Conservation (phyloP, 2,888 invertebrate genomes). For the Antheraea assamensis region DNA sequence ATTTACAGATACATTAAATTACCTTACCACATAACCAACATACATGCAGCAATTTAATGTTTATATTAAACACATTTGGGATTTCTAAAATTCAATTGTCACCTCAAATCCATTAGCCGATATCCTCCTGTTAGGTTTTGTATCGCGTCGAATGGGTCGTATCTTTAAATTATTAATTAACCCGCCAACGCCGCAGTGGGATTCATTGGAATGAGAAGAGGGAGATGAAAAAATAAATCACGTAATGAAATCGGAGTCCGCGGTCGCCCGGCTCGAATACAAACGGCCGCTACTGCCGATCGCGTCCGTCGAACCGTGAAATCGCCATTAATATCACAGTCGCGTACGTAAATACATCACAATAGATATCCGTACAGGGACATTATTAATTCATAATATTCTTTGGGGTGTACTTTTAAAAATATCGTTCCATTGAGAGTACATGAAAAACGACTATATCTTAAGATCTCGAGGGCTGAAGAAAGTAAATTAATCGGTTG, state of each 20-base stretch:
- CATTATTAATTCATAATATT: slow-evolving; percentile 15
- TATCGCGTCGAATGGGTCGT: slow-evolving; percentile 31
- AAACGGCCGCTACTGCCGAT: slow-evolving; percentile 57
- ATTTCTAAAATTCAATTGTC: slow-evolving; percentile 43
- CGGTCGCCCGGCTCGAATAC: slow-evolving; percentile 50
- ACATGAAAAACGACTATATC: neutral
- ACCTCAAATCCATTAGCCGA: slow-evolving; percentile 44
- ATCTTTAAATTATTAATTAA: slow-evolving; percentile 78
- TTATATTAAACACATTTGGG: slow-evolving; percentile 23
- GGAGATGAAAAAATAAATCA: slow-evolving; percentile 69
- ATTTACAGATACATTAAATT: neutral
- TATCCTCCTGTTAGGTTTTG: slow-evolving; percentile 34
- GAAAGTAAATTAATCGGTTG: neutral
- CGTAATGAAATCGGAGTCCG: slow-evolving; percentile 72
- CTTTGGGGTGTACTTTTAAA: slow-evolving; percentile 5
- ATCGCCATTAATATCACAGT: slow-evolving; percentile 69
- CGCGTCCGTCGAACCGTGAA: slow-evolving; percentile 58
- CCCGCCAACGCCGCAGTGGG: slow-evolving; percentile 60
- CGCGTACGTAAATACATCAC: slow-evolving; percentile 42
- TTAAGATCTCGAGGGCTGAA: no score
- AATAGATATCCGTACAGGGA: slow-evolving; percentile 22
- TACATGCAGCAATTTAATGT: slow-evolving; percentile 4
- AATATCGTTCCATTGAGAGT: neutral
- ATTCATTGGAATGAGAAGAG: slow-evolving; percentile 68
- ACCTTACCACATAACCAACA: neutral